phyloP scores from a whole-genome alignment of 2,113 vertebrate genomes.

The Danio rerio region DNA sequence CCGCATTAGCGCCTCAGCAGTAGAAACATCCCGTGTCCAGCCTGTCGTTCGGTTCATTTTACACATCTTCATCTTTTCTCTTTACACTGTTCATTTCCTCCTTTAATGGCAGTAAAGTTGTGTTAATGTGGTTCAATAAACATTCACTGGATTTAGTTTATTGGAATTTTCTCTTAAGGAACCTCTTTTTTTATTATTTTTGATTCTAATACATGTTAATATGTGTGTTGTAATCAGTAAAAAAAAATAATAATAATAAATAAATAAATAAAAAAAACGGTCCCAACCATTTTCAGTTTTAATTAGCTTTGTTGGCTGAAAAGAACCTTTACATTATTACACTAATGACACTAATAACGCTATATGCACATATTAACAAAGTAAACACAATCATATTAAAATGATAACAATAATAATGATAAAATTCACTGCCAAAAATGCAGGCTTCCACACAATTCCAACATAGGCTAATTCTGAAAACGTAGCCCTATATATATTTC shows the following conservation, averaged over 20 bases:
- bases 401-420: too few species aligned
- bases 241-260: neutral
- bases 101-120: neutral
- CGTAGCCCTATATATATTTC: too few species aligned
- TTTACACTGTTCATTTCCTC: conserved; percentile 10
- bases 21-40: neutral
- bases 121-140: neutral
- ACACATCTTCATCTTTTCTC: neutral
- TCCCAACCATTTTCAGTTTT: neutral
- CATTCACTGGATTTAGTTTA: neutral
- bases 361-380: too few species aligned
- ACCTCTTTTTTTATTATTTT: neutral
- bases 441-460: too few species aligned
- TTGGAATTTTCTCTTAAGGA: neutral
- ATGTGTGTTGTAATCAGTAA: neutral
- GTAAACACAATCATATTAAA: too few species aligned
- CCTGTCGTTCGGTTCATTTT: conserved; percentile 8
- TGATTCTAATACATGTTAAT: neutral
- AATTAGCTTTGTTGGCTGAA: too few species aligned
- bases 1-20: neutral
- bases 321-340: too few species aligned
- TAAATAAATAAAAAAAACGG: too few species aligned
- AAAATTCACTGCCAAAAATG: too few species aligned
- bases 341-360: too few species aligned
- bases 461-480: too few species aligned